These are phyloP conservation scores for Atta colombica DNA, from an alignment of 1,140 invertebrate species.

Conservation along the genomic window DNA sequence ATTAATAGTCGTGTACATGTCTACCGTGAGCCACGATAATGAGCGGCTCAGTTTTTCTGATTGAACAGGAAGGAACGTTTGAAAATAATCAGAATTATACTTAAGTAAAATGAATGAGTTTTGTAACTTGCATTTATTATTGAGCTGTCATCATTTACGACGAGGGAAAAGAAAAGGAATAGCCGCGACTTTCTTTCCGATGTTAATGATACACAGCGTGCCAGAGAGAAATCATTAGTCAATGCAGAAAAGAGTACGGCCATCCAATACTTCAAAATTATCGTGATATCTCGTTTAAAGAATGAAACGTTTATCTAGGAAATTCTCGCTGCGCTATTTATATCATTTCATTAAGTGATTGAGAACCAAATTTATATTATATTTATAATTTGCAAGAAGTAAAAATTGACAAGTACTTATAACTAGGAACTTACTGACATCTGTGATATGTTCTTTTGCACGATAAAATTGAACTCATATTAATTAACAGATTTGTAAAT, in stretches of 20 bases:
- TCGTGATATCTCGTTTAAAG: background rate
- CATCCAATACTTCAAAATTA: background rate
- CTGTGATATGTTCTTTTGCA: background rate
- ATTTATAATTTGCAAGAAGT: background rate
- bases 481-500: background rate
- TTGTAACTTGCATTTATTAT: constrained; percentile 4
- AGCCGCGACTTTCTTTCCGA: constrained; percentile 26
- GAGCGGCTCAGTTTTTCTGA: background rate
- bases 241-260: background rate
- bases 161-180: background rate
- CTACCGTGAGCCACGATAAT: constrained; percentile 35
- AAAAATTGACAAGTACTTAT: background rate
- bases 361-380: background rate
- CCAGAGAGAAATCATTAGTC: constrained; percentile 34
- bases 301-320: background rate
- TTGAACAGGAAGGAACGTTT: background rate
- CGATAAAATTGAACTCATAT: background rate
- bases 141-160: background rate
- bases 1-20: constrained; percentile 40
- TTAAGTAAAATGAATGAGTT: constrained; percentile 20
- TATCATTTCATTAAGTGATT: too few species aligned
- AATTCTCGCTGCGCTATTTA: background rate
- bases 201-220: constrained; percentile 6
- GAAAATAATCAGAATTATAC: background rate
- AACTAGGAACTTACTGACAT: background rate